Percentiles rank a stretch among this genome's conserved stretches.
Evolutionary conservation across 2,797 vertebrate species (phyloP).

Genomic region (Lemur catta): DNA sequence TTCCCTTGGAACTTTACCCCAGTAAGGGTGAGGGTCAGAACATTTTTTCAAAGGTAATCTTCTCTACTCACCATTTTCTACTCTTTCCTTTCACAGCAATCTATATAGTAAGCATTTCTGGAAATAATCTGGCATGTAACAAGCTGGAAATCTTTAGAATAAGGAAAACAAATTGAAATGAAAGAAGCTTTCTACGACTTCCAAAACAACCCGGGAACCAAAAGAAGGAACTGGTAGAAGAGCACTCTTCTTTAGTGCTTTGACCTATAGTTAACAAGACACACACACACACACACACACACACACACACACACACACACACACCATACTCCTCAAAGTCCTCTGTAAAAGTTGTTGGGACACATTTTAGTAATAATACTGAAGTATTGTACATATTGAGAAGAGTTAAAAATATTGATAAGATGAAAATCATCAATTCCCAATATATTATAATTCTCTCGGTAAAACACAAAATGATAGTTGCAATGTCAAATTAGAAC

Average conservation of each 20-base stretch:
- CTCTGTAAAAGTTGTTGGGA: not conserved
- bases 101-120: not conserved
- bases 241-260: not conserved
- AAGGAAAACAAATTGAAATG: slow-evolving; percentile 15
- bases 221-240: not conserved
- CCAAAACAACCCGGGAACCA: not conserved
- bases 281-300: not conserved
- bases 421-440: slow-evolving; percentile 56
- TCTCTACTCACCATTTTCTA: not conserved
- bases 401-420: slow-evolving; percentile 3
- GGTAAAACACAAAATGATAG: slow-evolving; percentile 20
- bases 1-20: slow-evolving; percentile 21
- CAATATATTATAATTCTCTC: slow-evolving; percentile 21
- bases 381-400: not conserved
- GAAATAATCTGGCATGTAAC: not conserved
- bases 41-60: not conserved
- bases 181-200: not conserved
- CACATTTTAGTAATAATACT: not conserved
- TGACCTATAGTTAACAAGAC: not conserved
- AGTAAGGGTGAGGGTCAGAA: not conserved
- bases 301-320: not conserved
- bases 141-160: not conserved
- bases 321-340: not conserved
- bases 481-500: slow-evolving; percentile 31
- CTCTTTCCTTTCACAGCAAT: not conserved